phyloP scores from a whole-genome alignment of 37 sponge, comb jelly and placozoan genomes.

The Petrosia ficiformis region DNA sequence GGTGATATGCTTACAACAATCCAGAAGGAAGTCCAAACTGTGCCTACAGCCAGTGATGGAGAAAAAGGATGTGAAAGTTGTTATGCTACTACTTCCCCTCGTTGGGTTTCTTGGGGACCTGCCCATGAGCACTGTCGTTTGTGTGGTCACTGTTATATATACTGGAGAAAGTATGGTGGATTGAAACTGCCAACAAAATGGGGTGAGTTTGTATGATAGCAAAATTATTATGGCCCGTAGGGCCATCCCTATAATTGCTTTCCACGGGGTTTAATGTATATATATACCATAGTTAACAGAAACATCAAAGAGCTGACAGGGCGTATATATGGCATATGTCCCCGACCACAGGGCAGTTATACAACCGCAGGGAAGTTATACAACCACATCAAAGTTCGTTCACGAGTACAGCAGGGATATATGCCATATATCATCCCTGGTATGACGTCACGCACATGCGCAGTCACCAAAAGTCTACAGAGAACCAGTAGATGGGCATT shows the following conservation, averaged over 20 bases:
- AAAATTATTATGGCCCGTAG: too few species aligned
- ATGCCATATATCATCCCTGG: too few species aligned
- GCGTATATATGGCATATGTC: too few species aligned
- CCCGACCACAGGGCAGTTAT: too few species aligned
- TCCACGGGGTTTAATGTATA: too few species aligned
- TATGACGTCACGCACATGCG: too few species aligned
- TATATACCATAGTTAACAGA: neutral
- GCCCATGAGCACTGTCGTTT: constrained; percentile 80
- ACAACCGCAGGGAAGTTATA: too few species aligned
- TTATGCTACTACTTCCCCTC: constrained; percentile 28
- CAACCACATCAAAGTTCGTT: too few species aligned
- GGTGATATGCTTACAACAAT: constrained; percentile 47
- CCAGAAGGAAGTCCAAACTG: constrained; percentile 19
- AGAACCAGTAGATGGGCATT: too few species aligned
- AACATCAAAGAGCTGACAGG: too few species aligned
- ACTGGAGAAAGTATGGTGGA: constrained; percentile 95
- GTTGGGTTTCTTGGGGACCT: constrained; percentile 88
- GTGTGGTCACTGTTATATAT: constrained; percentile 80
- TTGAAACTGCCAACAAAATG: constrained; percentile 89
- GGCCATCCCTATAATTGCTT: too few species aligned
- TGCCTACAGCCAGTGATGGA: constrained; percentile 55
- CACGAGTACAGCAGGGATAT: too few species aligned
- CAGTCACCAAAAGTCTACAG: constrained; percentile 15
- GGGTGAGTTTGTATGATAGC: constrained; percentile 66
- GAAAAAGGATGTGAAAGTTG: constrained; percentile 89